Evolutionary conservation across 2,113 vertebrate species (phyloP).

Genomic region (Clarias magur): DNA sequence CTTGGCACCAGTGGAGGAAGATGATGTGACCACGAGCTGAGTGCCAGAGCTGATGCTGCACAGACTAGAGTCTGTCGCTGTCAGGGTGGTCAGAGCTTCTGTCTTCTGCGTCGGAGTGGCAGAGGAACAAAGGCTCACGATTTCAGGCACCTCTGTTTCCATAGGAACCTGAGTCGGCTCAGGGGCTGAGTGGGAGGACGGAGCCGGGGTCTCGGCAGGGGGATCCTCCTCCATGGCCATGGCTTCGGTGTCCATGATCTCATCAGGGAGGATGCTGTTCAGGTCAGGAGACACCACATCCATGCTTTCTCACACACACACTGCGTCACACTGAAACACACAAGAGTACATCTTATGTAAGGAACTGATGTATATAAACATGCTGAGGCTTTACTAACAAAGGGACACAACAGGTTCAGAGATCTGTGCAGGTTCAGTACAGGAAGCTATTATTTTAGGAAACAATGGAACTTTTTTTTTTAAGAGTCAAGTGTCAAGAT

Average conservation of each 20-base stretch:
- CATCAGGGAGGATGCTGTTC: constrained; percentile 96
- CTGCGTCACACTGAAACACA: constrained; percentile 65
- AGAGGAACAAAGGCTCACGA: constrained; percentile 74
- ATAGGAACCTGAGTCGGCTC: constrained; percentile 69
- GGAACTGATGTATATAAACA: not conserved
- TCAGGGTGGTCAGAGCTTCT: constrained; percentile 64
- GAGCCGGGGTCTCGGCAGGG: constrained; percentile 77
- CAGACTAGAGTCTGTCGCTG: constrained; percentile 70
- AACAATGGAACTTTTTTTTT: too few relatives aligned
- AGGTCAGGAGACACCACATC: constrained; percentile 96
- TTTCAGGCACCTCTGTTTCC: constrained; percentile 83
- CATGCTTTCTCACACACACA: constrained; percentile 73
- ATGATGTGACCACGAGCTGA: constrained; percentile 70
- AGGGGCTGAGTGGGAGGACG: constrained; percentile 57
- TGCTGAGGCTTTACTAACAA: not conserved
- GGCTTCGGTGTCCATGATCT: constrained; percentile 94
- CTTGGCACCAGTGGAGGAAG: constrained; percentile 68
- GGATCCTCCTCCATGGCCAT: constrained; percentile 86
- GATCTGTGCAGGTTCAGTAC: not conserved
- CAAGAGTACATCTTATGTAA: not conserved
- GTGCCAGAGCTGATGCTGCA: constrained; percentile 63
- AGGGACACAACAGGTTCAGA: not conserved
- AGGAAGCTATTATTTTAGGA: not conserved
- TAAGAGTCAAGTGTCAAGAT: too few relatives aligned
- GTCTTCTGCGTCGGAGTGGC: constrained; percentile 68